Conservation (phyloP, 2,797 vertebrate species). For the Sylvilagus floridanus region DNA sequence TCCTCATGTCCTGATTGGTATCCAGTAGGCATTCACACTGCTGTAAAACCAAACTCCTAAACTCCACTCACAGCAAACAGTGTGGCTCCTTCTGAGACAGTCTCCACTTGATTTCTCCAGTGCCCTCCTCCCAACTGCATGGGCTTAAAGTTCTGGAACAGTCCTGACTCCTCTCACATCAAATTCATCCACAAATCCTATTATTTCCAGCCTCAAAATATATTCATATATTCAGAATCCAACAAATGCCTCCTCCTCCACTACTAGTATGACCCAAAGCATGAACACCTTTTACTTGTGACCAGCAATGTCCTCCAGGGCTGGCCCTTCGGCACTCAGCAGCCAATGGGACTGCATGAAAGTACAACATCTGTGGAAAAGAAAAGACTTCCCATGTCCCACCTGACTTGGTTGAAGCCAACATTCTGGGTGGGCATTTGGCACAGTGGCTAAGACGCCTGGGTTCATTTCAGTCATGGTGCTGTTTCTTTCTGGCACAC, state of each 20-base stretch:
- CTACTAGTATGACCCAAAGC: too few relatives aligned
- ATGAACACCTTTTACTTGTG: not conserved
- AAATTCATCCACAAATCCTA: not conserved
- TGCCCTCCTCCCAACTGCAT: not conserved
- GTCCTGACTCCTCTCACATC: not conserved
- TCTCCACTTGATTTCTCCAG: not conserved
- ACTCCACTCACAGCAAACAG: not conserved
- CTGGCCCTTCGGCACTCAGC: not conserved
- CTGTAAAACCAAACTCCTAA: not conserved
- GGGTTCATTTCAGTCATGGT: too few relatives aligned
- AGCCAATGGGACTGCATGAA: not conserved
- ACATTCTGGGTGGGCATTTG: not conserved
- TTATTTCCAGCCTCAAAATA: not conserved
- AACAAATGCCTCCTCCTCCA: not conserved
- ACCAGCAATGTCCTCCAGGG: not conserved
- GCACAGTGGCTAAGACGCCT: too few relatives aligned
- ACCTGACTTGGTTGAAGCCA: not conserved
- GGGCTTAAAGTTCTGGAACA: not conserved
- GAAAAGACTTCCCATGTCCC: not conserved
- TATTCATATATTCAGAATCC: not conserved
- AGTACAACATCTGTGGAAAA: not conserved
- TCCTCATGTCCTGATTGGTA: not conserved
- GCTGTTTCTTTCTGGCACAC: too few relatives aligned
- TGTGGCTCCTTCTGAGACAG: not conserved
- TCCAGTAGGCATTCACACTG: not conserved